phyloP scores from a whole-genome alignment of 2,113 vertebrate species.

The Pangasianodon gigas region DNA sequence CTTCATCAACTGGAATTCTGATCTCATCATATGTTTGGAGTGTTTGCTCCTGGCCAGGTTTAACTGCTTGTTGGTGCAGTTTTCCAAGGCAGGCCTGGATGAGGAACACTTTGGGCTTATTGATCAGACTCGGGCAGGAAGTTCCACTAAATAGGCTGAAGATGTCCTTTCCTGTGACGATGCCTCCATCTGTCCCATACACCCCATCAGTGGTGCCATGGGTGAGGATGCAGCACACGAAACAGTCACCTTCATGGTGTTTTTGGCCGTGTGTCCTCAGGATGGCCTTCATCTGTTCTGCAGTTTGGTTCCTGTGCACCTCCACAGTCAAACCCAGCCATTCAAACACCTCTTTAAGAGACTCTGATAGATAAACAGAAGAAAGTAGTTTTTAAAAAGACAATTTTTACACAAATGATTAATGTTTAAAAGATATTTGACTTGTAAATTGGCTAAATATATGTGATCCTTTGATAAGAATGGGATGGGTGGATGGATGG shows the following conservation, averaged over 20 bases:
- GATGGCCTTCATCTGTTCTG: background rate
- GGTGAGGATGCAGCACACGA: slow-evolving; percentile 24
- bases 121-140: background rate
- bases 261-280: background rate
- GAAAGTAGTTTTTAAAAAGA: background rate
- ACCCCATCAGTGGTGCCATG: background rate
- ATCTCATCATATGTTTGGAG: too few species aligned
- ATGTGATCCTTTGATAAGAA: too few species aligned
- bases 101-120: slow-evolving; percentile 20
- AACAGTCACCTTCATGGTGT: background rate
- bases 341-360: background rate
- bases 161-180: background rate
- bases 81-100: slow-evolving; percentile 18
- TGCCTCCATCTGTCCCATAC: background rate
- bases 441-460: too few species aligned
- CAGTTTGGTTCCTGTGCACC: background rate
- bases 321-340: slow-evolving; percentile 4
- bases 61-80: too few species aligned
- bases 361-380: background rate
- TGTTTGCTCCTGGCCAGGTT: too few species aligned
- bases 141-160: background rate
- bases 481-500: too few species aligned
- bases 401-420: too few species aligned
- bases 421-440: too few species aligned
- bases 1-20: too few species aligned